phyloP scores from a whole-genome alignment of 2,888 invertebrate species.

The Geotrupes spiniger region DNA sequence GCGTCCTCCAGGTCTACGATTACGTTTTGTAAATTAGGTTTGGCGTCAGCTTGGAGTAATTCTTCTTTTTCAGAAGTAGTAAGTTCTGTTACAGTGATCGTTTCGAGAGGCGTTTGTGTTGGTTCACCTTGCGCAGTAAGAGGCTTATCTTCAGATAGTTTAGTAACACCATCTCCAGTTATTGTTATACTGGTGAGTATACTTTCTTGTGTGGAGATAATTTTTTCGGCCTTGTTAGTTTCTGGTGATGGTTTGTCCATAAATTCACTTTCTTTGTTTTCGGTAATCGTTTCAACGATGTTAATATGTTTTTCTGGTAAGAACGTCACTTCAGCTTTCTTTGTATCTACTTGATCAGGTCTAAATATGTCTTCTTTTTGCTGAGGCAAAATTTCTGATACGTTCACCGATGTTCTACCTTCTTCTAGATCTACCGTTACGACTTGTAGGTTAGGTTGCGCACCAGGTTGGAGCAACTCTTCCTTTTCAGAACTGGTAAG shows the following conservation, averaged over 20 bases:
- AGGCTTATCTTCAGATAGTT: slow-evolving; percentile 39
- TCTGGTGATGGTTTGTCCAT: slow-evolving; percentile 35
- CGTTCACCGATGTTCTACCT: slow-evolving; percentile 51
- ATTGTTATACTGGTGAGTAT: slow-evolving; percentile 47
- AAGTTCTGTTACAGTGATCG: slow-evolving; percentile 52
- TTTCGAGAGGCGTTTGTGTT: slow-evolving; percentile 47
- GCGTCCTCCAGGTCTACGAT: slow-evolving; percentile 48
- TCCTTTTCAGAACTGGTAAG: slow-evolving; percentile 53
- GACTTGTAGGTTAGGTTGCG: slow-evolving; percentile 40
- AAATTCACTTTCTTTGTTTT: slow-evolving; percentile 7
- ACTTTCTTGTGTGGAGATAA: slow-evolving; percentile 43
- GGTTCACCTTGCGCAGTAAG: slow-evolving; percentile 47
- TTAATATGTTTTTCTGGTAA: slow-evolving; percentile 23
- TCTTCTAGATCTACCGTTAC: slow-evolving; percentile 47
- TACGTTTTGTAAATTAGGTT: slow-evolving; percentile 42
- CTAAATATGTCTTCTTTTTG: slow-evolving; percentile 43
- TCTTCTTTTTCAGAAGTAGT: slow-evolving; percentile 53
- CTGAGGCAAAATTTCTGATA: slow-evolving; percentile 40
- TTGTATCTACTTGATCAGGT: slow-evolving; percentile 33
- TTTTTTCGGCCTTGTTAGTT: slow-evolving; percentile 38
- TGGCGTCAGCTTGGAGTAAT: slow-evolving; percentile 41
- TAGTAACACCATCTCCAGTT: slow-evolving; percentile 48
- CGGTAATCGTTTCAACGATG: slow-evolving; percentile 6
- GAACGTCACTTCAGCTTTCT: slow-evolving; percentile 48
- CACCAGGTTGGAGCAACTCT: slow-evolving; percentile 42